Percentiles rank a stretch among this genome's conserved stretches.
Evolutionary conservation across 2,797 vertebrate genomes (phyloP).

Genomic region (Macropus fuliginosus): DNA sequence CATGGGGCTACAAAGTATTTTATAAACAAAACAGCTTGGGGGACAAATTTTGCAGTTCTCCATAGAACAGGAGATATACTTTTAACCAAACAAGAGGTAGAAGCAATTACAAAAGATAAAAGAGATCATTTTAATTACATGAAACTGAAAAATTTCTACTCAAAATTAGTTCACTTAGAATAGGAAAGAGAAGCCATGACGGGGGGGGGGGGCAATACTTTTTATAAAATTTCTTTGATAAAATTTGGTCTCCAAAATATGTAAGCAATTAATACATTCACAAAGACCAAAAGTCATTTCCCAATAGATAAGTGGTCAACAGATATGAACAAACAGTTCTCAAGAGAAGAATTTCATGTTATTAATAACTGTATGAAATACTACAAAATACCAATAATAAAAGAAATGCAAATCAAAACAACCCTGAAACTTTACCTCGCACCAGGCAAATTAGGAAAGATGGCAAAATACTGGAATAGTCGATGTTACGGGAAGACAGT

Average conservation of each 20-base stretch:
- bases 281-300: not conserved
- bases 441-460: not conserved
- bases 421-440: not conserved
- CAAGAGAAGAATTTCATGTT: not conserved
- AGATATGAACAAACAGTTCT: not conserved
- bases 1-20: not conserved
- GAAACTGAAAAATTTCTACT: conserved; percentile 30
- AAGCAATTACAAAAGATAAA: not conserved
- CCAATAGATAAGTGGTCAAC: no score
- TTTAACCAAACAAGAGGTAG: not conserved
- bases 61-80: not conserved
- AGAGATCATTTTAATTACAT: not conserved
- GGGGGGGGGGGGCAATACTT: no score
- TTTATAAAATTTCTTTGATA: not conserved
- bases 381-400: not conserved
- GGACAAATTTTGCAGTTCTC: not conserved
- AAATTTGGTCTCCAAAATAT: not conserved
- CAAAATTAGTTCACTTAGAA: conserved; percentile 15
- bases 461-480: not conserved
- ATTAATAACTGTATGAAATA: not conserved
- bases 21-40: not conserved
- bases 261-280: not conserved
- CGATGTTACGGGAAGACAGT: not conserved
- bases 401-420: not conserved
- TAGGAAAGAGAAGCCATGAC: not conserved